Base-by-base conservation (phyloP, 2,113 vertebrate species). In the Capreolus pygargus region DNA sequence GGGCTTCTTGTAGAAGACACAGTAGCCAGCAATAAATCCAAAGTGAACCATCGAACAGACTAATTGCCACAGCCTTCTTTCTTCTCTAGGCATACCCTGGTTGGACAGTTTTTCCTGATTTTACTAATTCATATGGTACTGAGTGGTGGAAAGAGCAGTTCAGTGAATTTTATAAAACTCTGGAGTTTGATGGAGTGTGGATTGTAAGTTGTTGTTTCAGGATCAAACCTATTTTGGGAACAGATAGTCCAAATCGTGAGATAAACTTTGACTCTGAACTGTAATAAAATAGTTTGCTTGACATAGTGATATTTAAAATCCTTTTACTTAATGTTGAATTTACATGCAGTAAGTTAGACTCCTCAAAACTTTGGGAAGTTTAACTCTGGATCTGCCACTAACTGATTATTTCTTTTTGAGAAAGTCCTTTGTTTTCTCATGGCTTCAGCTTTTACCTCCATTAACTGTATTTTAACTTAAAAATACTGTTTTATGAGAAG, bases 121-220 rank as follows among this genome's bases (percentile, higher is more conserved):
- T 98, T 97, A 99, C 99, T 64, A 99, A 99, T 47, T 91, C 98
- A 2, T 61, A 3, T 1, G 99, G 99, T 95, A 98, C 98, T 1
- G 67, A 94, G 23, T 99, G 99, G 99, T 99, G 99, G 99, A 92
- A 7, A 1, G 97, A 99, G 0, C 99, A 99, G 98, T 99, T 99
- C 15, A 43, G n/a, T 8, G 23, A 60, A 23, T 99, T 99, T 98
- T 7, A 98, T 54, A 6, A 61, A 0, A 33, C 2, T 13, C 98
- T 99, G 97, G 98, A 99, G 0, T 99, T 99, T n/a, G 99, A 99
- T 93, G 99, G 99, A 33, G 97, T 99, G 21, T 99, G 99, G 99
- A 99, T 99, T 98, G 99, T 99, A 99, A 99, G 99, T 99, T 54
- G 52, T 45, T 55, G 33, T 58, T 84, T 23, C 10, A 50, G 21